A percentile compares a stretch with the other conserved stretches of the same genome.
These are phyloP conservation scores for Aythya baeri DNA, from an alignment of 2,113 vertebrate genomes.

Conservation along the genomic window DNA sequence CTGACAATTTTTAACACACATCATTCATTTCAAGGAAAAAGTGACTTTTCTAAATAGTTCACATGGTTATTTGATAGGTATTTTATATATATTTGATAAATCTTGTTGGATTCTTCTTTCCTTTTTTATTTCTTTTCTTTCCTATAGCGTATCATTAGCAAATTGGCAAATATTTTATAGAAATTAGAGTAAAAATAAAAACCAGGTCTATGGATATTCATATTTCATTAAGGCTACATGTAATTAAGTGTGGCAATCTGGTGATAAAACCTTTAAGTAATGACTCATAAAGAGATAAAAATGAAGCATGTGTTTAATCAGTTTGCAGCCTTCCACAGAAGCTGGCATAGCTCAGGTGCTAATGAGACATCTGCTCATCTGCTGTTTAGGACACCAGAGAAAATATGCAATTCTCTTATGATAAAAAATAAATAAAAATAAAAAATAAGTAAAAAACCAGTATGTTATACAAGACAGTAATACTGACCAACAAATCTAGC, in stretches of 20 bases:
- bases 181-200: constrained; percentile 68
- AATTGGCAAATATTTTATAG: constrained; percentile 63
- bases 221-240: constrained; percentile 77
- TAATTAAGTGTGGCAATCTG: constrained; percentile 82
- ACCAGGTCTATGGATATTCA: constrained; percentile 68
- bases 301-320: constrained; percentile 81
- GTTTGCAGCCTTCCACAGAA: constrained; percentile 74
- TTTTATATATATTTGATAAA: not conserved
- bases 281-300: constrained; percentile 83
- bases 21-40: not conserved
- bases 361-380: constrained; percentile 85
- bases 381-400: constrained; percentile 71
- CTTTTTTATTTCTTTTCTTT: constrained; percentile 7
- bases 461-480: not conserved
- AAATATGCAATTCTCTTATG: constrained; percentile 14
- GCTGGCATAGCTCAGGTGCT: constrained; percentile 77
- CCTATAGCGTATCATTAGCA: constrained; percentile 49
- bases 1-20: not conserved
- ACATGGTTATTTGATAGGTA: not conserved
- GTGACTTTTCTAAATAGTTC: not conserved
- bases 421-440: not conserved
- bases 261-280: constrained; percentile 83
- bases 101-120: not conserved
- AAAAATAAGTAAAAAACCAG: not conserved
- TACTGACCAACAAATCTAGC: not conserved